Evolutionary conservation across 2,888 invertebrate species (phyloP), one percentile per base, ranked within the genome.

Genomic region (Dicyrtomina minuta): DNA sequence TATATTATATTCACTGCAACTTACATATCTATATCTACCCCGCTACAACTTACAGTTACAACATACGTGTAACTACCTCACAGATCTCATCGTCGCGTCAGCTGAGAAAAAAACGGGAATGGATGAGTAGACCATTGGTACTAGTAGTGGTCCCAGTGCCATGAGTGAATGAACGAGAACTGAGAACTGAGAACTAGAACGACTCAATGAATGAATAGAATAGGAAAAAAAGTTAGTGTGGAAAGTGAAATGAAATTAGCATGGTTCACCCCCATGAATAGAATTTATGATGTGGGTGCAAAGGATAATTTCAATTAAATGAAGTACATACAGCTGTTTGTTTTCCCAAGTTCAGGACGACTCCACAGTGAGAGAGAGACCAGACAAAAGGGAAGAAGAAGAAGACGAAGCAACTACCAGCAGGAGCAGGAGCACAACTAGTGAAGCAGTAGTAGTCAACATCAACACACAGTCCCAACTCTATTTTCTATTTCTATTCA

Each of bases 261-360:
- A 60, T 60, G 60, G 60, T 22, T 60, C 60, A 44, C 60, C 60
- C 60, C 43, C 17, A 44, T 60, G 44, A 61, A 61, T 44, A 61
- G 44, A 44, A 44, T 61, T 46, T 46, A 61, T 43, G 61, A 46
- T 61, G 61, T 61, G 61, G 61, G 61, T 44, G 60, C 41, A 61
- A 61, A 61, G 46, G 61, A 43, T 61, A 61, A 61, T 61, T 61
- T 61, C 61, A 61, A 61, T 61, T 61, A 61, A 58, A 58, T 58
- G 58, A 58, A 58, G 58, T 58, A 58, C 44, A 61, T 61, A 46
- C 61, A 61, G 61, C 61, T 61, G 61, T 61, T 61, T 61, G 61
- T 61, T 44, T 61, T 61, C 61, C 61, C 61, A 61, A 61, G 15
- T 61, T 15, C 10, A 55, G 33, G 8, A 33, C 33, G 33, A 33